These are phyloP conservation scores for Danaus plexippus DNA, from an alignment of 1,140 invertebrate genomes.

Conservation along the genomic window DNA sequence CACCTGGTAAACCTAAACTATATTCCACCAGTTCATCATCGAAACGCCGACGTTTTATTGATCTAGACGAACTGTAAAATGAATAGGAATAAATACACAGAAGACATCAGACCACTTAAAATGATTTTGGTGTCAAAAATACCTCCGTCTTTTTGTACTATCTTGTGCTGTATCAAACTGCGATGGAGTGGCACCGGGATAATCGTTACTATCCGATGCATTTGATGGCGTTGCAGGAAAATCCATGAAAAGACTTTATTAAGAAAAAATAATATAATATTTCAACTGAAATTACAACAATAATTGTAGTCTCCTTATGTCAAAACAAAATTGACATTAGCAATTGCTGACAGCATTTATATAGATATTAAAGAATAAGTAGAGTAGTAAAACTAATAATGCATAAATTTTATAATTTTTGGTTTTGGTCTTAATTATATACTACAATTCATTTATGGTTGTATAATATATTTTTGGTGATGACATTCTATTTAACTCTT, in stretches of 20 bases:
- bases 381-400: too few relatives aligned
- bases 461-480: too few relatives aligned
- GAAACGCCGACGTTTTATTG: constrained; percentile 95
- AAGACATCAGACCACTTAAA: background rate
- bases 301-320: too few relatives aligned
- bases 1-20: constrained; percentile 79
- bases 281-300: too few relatives aligned
- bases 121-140: constrained; percentile 2
- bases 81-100: constrained; percentile 6
- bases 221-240: constrained; percentile 55
- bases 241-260: constrained; percentile 36
- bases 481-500: too few relatives aligned
- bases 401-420: too few relatives aligned
- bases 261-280: too few relatives aligned
- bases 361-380: too few relatives aligned
- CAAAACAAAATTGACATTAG: too few relatives aligned
- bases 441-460: too few relatives aligned
- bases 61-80: constrained; percentile 84
- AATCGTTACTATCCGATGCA: constrained; percentile 62
- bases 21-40: constrained; percentile 97
- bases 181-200: constrained; percentile 38
- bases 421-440: too few relatives aligned
- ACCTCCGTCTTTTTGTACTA: constrained; percentile 61
- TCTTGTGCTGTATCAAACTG: constrained; percentile 46
- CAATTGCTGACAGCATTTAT: too few relatives aligned